These are phyloP conservation scores for Trematocara macrostoma DNA, from an alignment of 2,113 vertebrate genomes.

Conservation along the genomic window DNA sequence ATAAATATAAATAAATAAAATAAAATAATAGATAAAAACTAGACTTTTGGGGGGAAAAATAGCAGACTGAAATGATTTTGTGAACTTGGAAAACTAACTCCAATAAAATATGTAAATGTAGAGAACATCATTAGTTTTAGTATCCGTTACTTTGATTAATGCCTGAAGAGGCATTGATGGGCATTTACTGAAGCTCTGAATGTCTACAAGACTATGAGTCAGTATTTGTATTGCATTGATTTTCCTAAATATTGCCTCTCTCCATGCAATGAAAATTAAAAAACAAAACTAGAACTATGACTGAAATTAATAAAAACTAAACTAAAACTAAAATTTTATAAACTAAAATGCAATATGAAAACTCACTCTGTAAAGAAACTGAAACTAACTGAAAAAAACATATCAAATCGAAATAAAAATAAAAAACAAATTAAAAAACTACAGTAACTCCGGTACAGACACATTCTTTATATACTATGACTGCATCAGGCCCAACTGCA, in stretches of 20 bases:
- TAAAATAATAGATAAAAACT: neutral
- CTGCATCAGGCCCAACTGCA: neutral
- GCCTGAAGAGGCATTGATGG: neutral
- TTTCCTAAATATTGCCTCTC: neutral
- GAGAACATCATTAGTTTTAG: neutral
- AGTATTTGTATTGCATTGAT: neutral
- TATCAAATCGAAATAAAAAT: neutral
- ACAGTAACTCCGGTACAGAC: neutral
- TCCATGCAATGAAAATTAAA: neutral
- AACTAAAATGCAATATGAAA: neutral
- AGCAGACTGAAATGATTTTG: neutral
- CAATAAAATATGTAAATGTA: neutral
- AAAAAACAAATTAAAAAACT: neutral
- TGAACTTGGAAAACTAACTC: neutral
- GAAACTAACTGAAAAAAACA: neutral
- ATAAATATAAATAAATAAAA: neutral
- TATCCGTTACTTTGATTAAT: neutral
- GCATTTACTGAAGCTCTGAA: neutral
- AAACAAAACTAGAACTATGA: neutral
- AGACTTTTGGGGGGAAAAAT: accelerated
- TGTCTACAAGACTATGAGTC: neutral
- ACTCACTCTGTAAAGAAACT: neutral
- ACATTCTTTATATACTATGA: neutral
- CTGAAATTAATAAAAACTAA: neutral
- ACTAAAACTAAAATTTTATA: neutral